Percentiles rank a stretch among this genome's conserved stretches.
Evolutionary conservation across 2,113 vertebrate species (phyloP).

Genomic region (Prunella fulvescens): DNA sequence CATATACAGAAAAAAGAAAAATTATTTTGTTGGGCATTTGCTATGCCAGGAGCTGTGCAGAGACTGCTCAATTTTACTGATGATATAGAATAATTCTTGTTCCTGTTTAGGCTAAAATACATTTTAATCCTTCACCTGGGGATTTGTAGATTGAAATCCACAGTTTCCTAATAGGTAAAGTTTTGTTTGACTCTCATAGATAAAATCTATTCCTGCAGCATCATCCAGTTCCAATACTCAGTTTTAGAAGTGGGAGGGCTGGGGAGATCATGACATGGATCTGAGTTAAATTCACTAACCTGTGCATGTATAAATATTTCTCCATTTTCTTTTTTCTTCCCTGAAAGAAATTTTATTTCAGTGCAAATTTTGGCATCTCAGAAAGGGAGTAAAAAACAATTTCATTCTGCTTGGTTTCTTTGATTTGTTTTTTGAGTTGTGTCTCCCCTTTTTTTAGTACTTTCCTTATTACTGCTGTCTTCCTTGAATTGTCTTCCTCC

Average conservation of each 20-base stretch:
- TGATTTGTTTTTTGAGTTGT: background rate
- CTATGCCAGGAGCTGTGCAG: background rate
- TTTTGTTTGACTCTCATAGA: background rate
- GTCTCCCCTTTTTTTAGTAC: background rate
- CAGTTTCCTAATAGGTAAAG: background rate
- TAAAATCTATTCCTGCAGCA: background rate
- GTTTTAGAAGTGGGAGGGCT: background rate
- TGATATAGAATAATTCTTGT: background rate
- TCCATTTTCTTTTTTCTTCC: too few species aligned
- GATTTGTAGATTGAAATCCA: background rate
- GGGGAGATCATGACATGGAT: background rate
- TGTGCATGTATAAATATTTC: background rate
- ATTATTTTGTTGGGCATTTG: background rate
- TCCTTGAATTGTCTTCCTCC: background rate
- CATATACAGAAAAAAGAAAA: background rate
- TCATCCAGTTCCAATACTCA: background rate
- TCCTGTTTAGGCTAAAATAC: background rate
- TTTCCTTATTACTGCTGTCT: background rate
- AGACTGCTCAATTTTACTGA: background rate
- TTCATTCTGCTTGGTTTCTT: background rate
- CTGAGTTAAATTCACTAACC: background rate
- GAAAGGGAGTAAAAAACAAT: conserved; percentile 32
- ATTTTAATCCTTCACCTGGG: background rate
- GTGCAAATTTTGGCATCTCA: background rate
- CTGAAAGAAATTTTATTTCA: background rate